phyloP scores from a whole-genome alignment of 2,797 vertebrate genomes.

The Chelidonichthys spinosus region DNA sequence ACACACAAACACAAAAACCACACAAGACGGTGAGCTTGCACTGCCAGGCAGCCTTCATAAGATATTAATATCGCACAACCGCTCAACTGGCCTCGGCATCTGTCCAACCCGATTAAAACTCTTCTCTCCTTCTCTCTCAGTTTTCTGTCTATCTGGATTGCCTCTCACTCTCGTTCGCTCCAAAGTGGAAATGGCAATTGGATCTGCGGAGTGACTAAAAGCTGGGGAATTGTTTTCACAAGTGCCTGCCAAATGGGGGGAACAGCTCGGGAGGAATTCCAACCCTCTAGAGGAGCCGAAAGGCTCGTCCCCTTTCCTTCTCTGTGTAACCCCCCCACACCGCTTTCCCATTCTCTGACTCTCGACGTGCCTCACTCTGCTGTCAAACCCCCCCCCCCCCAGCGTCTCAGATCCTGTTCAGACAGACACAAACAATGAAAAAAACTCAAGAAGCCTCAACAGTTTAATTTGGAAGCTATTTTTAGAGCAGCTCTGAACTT shows the following conservation, averaged over 20 bases:
- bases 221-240: conserved; percentile 85
- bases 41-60: conserved; percentile 78
- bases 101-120: conserved; percentile 78
- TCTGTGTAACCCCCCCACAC: conserved; percentile 38
- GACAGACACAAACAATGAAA: conserved; percentile 58
- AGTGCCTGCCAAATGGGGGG: conserved; percentile 81
- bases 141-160: conserved; percentile 74
- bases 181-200: conserved; percentile 83
- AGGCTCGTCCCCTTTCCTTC: conserved; percentile 72
- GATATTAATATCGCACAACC: conserved; percentile 79
- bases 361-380: conserved; percentile 65
- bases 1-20: conserved; percentile 76
- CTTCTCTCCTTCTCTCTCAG: conserved; percentile 63
- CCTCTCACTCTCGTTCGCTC: conserved; percentile 71
- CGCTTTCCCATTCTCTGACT: conserved; percentile 55
- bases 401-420: conserved; percentile 45
- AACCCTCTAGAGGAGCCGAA: conserved; percentile 76
- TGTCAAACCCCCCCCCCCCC: conserved; percentile 54
- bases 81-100: conserved; percentile 77
- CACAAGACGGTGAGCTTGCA: conserved; percentile 71
- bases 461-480: conserved; percentile 3
- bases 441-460: conserved; percentile 34
- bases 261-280: conserved; percentile 77
- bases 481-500: conserved; percentile 26
- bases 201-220: conserved; percentile 83